Conservation (phyloP, 2,797 vertebrate species). For the Steatocranus sp. region DNA sequence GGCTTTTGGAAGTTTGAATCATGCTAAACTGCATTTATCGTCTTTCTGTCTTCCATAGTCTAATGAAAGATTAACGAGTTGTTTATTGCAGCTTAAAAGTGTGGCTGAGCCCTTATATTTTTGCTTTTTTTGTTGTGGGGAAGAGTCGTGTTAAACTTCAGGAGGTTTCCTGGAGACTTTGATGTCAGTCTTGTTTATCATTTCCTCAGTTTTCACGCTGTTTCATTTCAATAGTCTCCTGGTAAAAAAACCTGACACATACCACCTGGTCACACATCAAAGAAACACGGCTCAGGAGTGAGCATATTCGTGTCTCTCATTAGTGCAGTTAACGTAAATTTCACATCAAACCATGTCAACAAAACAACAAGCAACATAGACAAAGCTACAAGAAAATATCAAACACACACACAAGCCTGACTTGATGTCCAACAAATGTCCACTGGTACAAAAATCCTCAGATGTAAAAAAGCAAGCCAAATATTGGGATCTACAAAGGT, state of each 20-base stretch:
- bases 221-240: neutral
- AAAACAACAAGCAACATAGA: neutral
- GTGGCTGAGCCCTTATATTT: conserved; percentile 20
- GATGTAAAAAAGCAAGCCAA: neutral
- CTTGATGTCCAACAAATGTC: neutral
- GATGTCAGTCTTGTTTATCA: neutral
- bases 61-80: conserved; percentile 33
- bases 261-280: neutral
- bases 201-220: neutral
- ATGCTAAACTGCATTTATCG: conserved; percentile 32
- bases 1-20: neutral
- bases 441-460: neutral
- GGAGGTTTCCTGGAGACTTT: neutral
- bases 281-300: neutral
- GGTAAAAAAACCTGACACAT: neutral
- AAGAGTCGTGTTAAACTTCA: neutral
- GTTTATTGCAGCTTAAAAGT: conserved; percentile 29
- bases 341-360: neutral
- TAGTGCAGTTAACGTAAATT: neutral
- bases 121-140: conserved; percentile 1
- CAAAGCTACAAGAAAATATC: neutral
- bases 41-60: conserved; percentile 34
- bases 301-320: neutral
- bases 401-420: neutral
- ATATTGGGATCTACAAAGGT: neutral